Evolutionary conservation across 2,888 invertebrate species (phyloP), one percentile per base, ranked within the genome.

Genomic region (Mylabris sibirica): DNA sequence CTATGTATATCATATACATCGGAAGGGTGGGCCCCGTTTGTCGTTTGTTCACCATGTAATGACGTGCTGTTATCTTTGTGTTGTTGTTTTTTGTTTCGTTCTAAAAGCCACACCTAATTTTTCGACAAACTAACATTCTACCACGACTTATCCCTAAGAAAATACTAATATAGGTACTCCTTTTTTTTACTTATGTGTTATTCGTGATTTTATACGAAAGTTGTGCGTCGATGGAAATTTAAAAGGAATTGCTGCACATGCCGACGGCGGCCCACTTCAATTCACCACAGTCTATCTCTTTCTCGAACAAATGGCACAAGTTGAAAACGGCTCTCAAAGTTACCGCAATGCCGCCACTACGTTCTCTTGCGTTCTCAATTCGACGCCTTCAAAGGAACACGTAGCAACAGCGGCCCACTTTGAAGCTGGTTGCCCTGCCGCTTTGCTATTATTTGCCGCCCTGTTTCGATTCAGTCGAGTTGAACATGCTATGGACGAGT

Each of bases 341-440:
- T 53, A 53, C 53, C 53, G 53, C 53, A 53, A 53, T 53, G 53
- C 53, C 53, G 53, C 53, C 53, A 24, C 53, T 53, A 53, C 20
- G 53, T 53, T 53, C 24, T 53, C 53, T 53, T 53, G 22, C 53
- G 53, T 63, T 65, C 68, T 68, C 68, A 63, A 68, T 68, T 62
- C 68, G 68, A 68, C 68, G 65, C 68, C 62, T 68, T 68, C 68
- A 68, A 68, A 68, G 65, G 65, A 63, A 65, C 65, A 67, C 67
- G 44, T 65, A 63, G 65, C 68, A 63, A 63, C 68, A 68, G 65
- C 53, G 53, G 53, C 53, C 53, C 53, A 53, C 53, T 53, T 53
- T 53, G 53, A 53, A 53, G 53, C 24, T 24, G 53, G 53, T 14
- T 53, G 49, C 49, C 49, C 20, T 20, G 20, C 20, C 49, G 49